These are phyloP conservation scores for Smutsia gigantea DNA, from an alignment of 2,797 vertebrate species.

Conservation along the genomic window DNA sequence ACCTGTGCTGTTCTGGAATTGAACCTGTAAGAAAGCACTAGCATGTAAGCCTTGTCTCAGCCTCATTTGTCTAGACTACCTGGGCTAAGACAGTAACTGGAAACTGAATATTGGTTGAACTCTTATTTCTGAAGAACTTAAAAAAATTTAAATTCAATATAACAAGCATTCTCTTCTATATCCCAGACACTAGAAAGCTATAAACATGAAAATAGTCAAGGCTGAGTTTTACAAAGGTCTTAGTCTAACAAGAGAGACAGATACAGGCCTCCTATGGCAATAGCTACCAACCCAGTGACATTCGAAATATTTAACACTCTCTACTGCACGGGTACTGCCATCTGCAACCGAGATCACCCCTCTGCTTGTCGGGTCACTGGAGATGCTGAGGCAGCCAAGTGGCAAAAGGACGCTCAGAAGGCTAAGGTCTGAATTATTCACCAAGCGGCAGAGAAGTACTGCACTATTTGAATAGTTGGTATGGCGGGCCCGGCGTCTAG, in stretches of 20 bases:
- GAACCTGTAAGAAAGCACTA: neutral
- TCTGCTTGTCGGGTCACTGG: neutral
- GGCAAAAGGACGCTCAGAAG: neutral
- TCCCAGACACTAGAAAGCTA: neutral
- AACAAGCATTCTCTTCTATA: neutral
- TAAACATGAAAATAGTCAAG: neutral
- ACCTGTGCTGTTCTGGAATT: neutral
- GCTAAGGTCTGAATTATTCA: neutral
- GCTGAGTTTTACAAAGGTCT: neutral
- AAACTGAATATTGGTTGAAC: neutral
- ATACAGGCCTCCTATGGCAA: neutral
- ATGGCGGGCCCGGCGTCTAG: fast-evolving
- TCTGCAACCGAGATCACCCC: neutral
- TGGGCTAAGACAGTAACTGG: neutral
- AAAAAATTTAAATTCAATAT: neutral
- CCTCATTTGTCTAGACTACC: neutral
- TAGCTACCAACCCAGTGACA: neutral
- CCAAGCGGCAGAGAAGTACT: neutral
- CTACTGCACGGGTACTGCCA: neutral
- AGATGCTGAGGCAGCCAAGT: neutral
- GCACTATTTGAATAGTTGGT: fast-evolving
- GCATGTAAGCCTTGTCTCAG: neutral
- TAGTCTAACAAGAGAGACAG: neutral
- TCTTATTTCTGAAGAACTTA: neutral
- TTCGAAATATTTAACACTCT: neutral